These are phyloP conservation scores for Turritopsis rubra DNA, from an alignment of 30 jellyfish, hydroid and myxozoan species.

Conservation along the genomic window DNA sequence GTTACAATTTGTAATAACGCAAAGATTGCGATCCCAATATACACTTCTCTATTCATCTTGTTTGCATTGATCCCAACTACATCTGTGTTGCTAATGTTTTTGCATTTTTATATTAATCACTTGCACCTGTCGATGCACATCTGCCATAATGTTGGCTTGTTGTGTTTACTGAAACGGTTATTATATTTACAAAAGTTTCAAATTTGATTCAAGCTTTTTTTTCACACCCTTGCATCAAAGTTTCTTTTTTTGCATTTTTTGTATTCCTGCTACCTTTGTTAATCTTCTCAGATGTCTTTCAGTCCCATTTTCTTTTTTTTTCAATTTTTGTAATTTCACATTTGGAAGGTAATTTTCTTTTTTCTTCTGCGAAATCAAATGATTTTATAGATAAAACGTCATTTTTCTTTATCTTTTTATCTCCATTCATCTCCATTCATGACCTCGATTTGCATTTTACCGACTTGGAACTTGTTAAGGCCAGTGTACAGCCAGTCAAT, in stretches of 20 bases:
- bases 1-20: neutral
- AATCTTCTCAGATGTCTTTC: neutral
- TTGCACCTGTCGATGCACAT: neutral
- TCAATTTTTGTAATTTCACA: neutral
- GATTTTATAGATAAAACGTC: no score
- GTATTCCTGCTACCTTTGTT: neutral
- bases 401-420: no score
- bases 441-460: no score
- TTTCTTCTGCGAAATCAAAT: neutral
- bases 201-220: no score
- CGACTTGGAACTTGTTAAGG: no score
- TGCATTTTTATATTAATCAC: neutral
- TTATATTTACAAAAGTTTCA: no score
- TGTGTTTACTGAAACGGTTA: neutral
- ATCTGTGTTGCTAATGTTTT: neutral
- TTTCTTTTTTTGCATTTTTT: neutral
- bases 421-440: no score
- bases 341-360: neutral
- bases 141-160: neutral
- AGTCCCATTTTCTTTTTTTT: neutral
- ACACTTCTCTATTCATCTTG: neutral
- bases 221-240: no score
- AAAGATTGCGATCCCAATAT: neutral
- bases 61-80: neutral
- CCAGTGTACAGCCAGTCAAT: no score